A percentile compares a stretch with the other conserved stretches of the same genome.
Evolutionary conservation across 2,113 vertebrate species (phyloP).

Genomic region (Lutjanus erythropterus): DNA sequence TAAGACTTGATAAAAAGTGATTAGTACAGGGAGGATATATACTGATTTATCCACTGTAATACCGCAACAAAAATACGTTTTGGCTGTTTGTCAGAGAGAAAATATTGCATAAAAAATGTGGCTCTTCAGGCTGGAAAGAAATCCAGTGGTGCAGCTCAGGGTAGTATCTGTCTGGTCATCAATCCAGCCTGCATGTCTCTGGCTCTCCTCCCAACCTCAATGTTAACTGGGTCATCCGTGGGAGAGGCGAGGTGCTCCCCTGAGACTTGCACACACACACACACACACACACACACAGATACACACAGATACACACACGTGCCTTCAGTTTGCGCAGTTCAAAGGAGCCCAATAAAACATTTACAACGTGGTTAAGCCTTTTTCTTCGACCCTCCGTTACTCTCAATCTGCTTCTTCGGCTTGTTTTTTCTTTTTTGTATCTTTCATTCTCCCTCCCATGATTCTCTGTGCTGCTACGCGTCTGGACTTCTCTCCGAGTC

Average conservation of each 20-base stretch:
- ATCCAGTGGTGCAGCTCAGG: background rate
- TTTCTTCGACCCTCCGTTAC: conserved; percentile 29
- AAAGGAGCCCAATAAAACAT: conserved; percentile 83
- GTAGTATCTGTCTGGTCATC: conserved; percentile 43
- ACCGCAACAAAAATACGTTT: background rate
- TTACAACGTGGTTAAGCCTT: conserved; percentile 72
- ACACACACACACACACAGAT: conserved; percentile 15
- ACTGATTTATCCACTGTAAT: background rate
- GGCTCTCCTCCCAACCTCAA: conserved; percentile 58
- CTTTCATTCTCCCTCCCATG: conserved; percentile 32
- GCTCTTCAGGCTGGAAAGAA: background rate
- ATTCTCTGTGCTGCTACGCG: conserved; percentile 25
- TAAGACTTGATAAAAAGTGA: background rate
- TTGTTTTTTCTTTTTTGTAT: conserved; percentile 47
- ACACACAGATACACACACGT: conserved; percentile 11
- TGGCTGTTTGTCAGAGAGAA: background rate
- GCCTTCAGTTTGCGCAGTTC: conserved; percentile 60
- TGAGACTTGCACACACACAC: conserved; percentile 18
- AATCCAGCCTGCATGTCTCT: conserved; percentile 38
- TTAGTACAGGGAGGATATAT: background rate
- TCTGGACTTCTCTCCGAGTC: conserved; percentile 36
- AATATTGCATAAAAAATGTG: background rate
- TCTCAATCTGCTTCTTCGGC: conserved; percentile 53
- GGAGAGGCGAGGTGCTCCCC: conserved; percentile 41
- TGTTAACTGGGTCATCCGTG: conserved; percentile 73